A percentile compares a stretch with the other conserved stretches of the same genome.
Conservation (phyloP, 1,140 invertebrate genomes). For the Goniozus legneri region DNA sequence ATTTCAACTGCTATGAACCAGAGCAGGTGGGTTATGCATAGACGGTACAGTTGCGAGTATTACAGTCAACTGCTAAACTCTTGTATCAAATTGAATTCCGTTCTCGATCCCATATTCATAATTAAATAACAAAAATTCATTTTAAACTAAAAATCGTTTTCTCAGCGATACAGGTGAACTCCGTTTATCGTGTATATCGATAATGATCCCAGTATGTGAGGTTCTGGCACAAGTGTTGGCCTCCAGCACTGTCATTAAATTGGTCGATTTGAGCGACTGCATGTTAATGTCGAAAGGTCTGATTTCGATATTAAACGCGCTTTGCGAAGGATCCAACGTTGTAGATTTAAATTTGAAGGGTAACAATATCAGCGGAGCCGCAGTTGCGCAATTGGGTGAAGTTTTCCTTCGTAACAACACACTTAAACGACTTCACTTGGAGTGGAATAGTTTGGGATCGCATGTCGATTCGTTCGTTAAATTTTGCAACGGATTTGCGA, state of each 20-base stretch:
- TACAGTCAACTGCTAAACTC: too few species aligned
- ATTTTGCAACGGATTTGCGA: slow-evolving; percentile 44
- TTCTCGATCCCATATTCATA: too few species aligned
- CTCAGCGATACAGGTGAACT: slow-evolving; percentile 37
- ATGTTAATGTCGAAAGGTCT: slow-evolving; percentile 40
- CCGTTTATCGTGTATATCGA: slow-evolving; percentile 31
- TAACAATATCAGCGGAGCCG: slow-evolving; percentile 44
- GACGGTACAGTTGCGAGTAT: too few species aligned
- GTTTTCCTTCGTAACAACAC: slow-evolving; percentile 41
- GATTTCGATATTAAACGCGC: slow-evolving; percentile 32
- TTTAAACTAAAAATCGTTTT: too few species aligned
- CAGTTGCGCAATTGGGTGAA: slow-evolving; percentile 37
- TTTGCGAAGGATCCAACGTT: slow-evolving; percentile 40
- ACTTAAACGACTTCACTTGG: slow-evolving; percentile 39
- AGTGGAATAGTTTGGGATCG: slow-evolving; percentile 48
- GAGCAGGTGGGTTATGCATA: slow-evolving; percentile 38
- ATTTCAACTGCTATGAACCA: slow-evolving; percentile 31
- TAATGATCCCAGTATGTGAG: slow-evolving; percentile 41
- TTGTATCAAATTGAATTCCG: too few species aligned
- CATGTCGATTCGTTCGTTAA: slow-evolving; percentile 36
- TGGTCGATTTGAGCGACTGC: slow-evolving; percentile 40
- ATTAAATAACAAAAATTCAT: too few species aligned
- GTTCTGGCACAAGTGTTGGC: slow-evolving; percentile 36
- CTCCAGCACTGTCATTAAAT: slow-evolving; percentile 38
- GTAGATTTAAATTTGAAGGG: slow-evolving; percentile 43